These are phyloP conservation scores for Leptinotarsa undecemlineata DNA, from an alignment of 1,140 invertebrate genomes.

Conservation along the genomic window DNA sequence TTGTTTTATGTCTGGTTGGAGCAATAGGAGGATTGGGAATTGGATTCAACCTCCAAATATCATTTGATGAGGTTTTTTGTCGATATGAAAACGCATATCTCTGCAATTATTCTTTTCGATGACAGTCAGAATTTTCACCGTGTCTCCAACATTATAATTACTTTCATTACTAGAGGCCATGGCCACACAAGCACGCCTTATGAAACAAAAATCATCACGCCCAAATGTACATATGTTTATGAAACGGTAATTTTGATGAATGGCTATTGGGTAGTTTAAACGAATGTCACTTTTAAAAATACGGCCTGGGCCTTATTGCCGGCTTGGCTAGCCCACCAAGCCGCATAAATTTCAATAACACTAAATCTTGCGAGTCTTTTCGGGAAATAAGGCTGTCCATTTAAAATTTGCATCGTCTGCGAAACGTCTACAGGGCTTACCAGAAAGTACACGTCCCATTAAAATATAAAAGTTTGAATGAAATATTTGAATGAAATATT, in stretches of 20 bases:
- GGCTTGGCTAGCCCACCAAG: slow-evolving; percentile 19
- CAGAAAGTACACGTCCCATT: too few relatives aligned
- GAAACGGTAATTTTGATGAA: slow-evolving; percentile 27
- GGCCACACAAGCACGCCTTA: not conserved
- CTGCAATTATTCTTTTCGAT: not conserved
- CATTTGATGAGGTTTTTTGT: too few relatives aligned
- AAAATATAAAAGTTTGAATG: too few relatives aligned
- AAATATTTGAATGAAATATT: too few relatives aligned
- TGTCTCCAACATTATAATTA: not conserved
- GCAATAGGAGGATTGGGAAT: too few relatives aligned
- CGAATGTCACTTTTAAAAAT: slow-evolving; percentile 28
- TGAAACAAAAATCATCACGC: not conserved
- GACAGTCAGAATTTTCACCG: not conserved
- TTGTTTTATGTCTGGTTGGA: too few relatives aligned
- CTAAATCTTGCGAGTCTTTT: slow-evolving; percentile 32
- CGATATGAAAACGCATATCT: too few relatives aligned
- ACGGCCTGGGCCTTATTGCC: slow-evolving; percentile 21
- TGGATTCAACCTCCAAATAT: too few relatives aligned
- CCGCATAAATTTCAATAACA: slow-evolving; percentile 35
- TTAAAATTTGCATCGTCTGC: slow-evolving; percentile 32
- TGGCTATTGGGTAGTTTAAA: slow-evolving; percentile 23
- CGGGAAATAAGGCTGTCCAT: slow-evolving; percentile 29
- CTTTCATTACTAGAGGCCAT: not conserved
- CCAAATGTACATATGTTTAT: not conserved
- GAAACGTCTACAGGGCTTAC: not conserved